phyloP scores from a whole-genome alignment of 2,888 invertebrate genomes.

The Yponomeuta plumbellus region DNA sequence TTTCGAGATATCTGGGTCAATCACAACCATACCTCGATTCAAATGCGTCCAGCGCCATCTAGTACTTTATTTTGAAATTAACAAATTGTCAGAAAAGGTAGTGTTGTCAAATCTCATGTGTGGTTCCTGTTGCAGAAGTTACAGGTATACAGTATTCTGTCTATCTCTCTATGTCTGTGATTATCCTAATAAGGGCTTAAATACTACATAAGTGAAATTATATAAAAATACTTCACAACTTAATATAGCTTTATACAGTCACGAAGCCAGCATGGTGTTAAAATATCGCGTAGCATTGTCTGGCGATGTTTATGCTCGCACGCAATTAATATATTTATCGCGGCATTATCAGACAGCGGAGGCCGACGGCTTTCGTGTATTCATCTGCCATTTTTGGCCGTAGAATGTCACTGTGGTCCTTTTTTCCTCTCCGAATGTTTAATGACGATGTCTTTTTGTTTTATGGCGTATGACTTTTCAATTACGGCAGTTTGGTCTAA shows the following conservation, averaged over 20 bases:
- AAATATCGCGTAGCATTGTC: constrained; percentile 16
- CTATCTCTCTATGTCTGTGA: too few species aligned
- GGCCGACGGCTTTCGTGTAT: constrained; percentile 46
- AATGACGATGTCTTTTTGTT: not conserved
- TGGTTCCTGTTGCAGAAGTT: too few species aligned
- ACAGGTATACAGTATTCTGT: too few species aligned
- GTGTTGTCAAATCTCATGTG: too few species aligned
- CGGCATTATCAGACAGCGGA: constrained; percentile 32
- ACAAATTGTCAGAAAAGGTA: too few species aligned
- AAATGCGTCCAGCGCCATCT: too few species aligned
- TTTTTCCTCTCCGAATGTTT: not conserved
- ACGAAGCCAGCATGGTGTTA: constrained; percentile 12
- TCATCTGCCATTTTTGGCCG: constrained; percentile 33
- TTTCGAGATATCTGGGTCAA: too few species aligned
- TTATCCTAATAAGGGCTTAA: too few species aligned
- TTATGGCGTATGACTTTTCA: not conserved
- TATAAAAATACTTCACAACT: too few species aligned
- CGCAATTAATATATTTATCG: constrained; percentile 52
- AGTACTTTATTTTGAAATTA: too few species aligned
- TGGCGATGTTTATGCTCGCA: constrained; percentile 23
- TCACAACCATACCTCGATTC: too few species aligned
- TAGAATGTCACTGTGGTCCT: constrained; percentile 15
- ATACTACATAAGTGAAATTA: too few species aligned
- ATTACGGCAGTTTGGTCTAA: not conserved
- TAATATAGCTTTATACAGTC: not conserved